These are phyloP conservation scores for Erythrolamprus reginae DNA, from an alignment of 2,113 vertebrate species.

Conservation along the genomic window DNA sequence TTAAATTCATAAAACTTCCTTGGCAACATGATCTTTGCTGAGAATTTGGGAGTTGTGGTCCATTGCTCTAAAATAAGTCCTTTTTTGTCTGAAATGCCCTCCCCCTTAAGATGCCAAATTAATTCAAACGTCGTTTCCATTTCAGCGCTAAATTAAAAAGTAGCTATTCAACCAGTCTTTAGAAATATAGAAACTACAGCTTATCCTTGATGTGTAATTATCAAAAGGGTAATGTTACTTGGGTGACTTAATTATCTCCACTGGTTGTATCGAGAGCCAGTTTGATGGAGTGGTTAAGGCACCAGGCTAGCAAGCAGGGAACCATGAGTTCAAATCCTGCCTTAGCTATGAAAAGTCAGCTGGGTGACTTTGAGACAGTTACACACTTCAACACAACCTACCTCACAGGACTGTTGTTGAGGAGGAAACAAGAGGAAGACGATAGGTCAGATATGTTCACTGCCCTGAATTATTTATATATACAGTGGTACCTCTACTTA, in stretches of 20 bases:
- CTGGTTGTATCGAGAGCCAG: background rate
- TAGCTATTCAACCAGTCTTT: background rate
- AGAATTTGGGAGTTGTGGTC: background rate
- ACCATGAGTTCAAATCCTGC: background rate
- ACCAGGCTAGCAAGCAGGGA: background rate
- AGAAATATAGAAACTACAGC: background rate
- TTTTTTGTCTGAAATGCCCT: background rate
- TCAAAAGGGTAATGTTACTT: background rate
- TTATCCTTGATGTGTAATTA: background rate
- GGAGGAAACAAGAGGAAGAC: background rate
- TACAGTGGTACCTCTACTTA: no score
- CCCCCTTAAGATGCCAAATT: background rate
- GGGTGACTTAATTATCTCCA: background rate
- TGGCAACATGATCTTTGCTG: background rate
- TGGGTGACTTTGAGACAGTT: background rate
- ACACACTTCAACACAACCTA: background rate
- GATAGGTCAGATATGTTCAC: background rate
- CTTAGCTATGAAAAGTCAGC: background rate
- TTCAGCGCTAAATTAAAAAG: background rate
- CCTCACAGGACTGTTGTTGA: background rate
- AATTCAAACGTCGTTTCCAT: background rate
- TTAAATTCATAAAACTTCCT: background rate
- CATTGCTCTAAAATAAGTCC: background rate
- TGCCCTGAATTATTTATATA: background rate
- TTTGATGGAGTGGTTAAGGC: background rate